Base-by-base conservation (phyloP, 1,140 invertebrate genomes). In the Littorina saxatilis region DNA sequence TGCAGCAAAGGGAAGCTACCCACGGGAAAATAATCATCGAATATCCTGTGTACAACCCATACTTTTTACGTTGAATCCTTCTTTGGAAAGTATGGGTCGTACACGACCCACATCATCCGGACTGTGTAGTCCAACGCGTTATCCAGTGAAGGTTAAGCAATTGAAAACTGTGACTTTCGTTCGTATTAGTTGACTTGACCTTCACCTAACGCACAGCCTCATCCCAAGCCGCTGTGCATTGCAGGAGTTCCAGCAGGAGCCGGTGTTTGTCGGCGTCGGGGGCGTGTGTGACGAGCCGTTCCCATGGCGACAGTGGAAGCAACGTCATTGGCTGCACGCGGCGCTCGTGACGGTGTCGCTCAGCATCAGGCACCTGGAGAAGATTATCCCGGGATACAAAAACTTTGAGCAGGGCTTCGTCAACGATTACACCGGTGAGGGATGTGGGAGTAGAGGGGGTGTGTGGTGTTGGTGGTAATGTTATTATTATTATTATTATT, bases 351-450 rank as follows among this genome's bases (percentile, higher is more conserved):
- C 89, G 9, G 84, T 89, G 4, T 89, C 89, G 0, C 84, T 90
- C 2, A 85, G 86, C 75, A 84, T 88, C 11, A 81, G 85, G n/a
- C 87, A 86, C 66, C 76, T 91, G 81, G 87, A 91, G 66, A 84
- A 85, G 50, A 58, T 91, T 15, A 87, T 91, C 29, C 91, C 90
- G 15, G 89, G 88, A 2, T 90, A 91, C 82, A 85, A 87, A 77
- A 88, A 88, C 72, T 88, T 88, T 82, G 89, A 89, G 66, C 89
- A 91, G 80, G 85, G 84, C 32, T 88, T 90, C 70, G 83, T 82
- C 20, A 76, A 79, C 3, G 87, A 88, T 63, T 90, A 91, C 77
- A 86, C 87, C 52, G 90, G 90, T 91, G 77, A 82, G 83, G 15
- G 0, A 55, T 70, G n/a, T 70, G n/a, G 11, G 11, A 15, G 20